phyloP scores from a whole-genome alignment of 2,888 invertebrate species.

The Eupsilia transversa region DNA sequence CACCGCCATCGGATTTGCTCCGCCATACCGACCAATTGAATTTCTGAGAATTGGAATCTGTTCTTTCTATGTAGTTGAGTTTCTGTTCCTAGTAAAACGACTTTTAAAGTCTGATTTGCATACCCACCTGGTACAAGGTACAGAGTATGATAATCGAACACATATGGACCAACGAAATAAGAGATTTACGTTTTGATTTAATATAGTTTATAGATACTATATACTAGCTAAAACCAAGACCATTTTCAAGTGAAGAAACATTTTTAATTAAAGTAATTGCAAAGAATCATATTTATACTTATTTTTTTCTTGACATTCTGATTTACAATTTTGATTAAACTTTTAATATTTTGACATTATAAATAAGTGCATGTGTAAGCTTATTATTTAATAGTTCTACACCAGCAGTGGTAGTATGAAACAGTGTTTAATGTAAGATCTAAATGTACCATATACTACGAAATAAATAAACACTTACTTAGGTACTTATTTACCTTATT shows the following conservation, averaged over 20 bases:
- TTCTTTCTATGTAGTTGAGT: constrained; percentile 21
- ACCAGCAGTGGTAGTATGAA: too few relatives aligned
- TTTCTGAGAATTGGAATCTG: constrained; percentile 29
- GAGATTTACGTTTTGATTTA: neutral
- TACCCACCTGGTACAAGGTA: neutral
- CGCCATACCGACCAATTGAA: constrained; percentile 27
- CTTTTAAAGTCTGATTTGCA: neutral
- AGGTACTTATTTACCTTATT: too few relatives aligned
- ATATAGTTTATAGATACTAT: neutral
- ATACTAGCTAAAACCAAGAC: neutral
- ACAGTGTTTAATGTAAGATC: too few relatives aligned
- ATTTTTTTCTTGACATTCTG: too few relatives aligned
- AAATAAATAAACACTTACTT: too few relatives aligned
- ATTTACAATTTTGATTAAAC: too few relatives aligned
- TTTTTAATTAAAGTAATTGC: neutral
- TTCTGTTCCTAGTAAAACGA: neutral
- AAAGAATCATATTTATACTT: too few relatives aligned
- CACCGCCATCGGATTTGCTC: constrained; percentile 38
- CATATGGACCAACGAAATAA: neutral
- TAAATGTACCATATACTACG: too few relatives aligned
- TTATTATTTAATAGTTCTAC: too few relatives aligned
- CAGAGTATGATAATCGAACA: neutral
- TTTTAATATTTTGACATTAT: too few relatives aligned
- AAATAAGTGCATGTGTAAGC: too few relatives aligned
- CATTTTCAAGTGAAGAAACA: neutral